phyloP scores from a whole-genome alignment of 2,113 vertebrate genomes.

The Erinaceus europaeus region DNA sequence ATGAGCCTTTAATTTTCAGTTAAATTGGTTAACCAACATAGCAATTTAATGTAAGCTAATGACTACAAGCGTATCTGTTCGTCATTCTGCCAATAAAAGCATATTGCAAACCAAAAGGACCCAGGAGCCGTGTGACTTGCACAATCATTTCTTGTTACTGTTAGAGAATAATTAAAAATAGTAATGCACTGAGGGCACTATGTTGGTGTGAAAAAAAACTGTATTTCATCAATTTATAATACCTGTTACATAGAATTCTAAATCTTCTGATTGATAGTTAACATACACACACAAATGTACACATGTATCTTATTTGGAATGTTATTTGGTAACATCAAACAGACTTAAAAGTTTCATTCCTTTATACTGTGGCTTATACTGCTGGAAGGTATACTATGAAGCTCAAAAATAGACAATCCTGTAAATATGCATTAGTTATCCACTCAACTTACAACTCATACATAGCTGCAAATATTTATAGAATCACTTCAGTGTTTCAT shows the following conservation, averaged over 20 bases:
- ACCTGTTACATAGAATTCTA: neutral
- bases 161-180: neutral
- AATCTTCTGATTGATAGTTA: neutral
- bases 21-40: neutral
- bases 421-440: neutral
- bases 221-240: neutral
- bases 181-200: neutral
- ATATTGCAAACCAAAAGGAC: neutral
- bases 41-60: neutral
- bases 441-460: neutral
- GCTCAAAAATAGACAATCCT: neutral
- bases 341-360: neutral
- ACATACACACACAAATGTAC: too few relatives aligned
- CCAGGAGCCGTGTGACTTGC: neutral
- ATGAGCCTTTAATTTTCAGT: neutral
- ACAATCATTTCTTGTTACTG: neutral
- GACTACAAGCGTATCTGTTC: rapidly evolving
- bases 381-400: neutral
- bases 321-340: neutral
- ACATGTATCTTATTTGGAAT: too few relatives aligned
- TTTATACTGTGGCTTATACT: neutral
- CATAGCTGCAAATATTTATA: neutral
- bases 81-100: rapidly evolving
- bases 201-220: neutral
- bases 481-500: neutral